Base-by-base conservation (phyloP, 2,888 invertebrate genomes). In the Nasonia oneida region DNA sequence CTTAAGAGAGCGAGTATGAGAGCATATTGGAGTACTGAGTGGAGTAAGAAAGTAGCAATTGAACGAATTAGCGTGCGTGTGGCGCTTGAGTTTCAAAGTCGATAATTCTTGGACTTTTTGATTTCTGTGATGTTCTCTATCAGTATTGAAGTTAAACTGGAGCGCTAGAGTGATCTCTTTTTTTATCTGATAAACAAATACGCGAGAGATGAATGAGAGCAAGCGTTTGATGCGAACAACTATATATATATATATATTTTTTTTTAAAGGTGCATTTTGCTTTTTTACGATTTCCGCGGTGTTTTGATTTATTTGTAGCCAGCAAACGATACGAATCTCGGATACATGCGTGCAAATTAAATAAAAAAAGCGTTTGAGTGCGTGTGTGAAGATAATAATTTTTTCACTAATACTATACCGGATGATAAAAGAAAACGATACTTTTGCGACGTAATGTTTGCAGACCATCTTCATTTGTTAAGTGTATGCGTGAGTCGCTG, bases 1-100 rank as follows among this genome's bases (percentile, higher is more conserved):
- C 86, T 87, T 82, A 86, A 86, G 84, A 75, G 87, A 88, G 85
- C 76, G 85, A 88, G 87, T 86, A 88, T 86, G 88, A 86, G 84
- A 82, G 87, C 78, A 85, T 78, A 85, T 79, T 83, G 83, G 87
- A 88, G 86, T 89, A 87, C 84, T 83, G 87, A 88, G 87, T 85
- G 89, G 23, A 67, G 67, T 87, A 89, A 87, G 87, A 87, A 86
- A 87, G 83, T 86, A 83, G 64, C 18, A 81, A n/a, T 47, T 86
- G 87, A 87, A 80, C 73, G 77, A 78, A 78, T 83, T 77, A 70
- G 74, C 75, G 85, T 83, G 78, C 75, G 87, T 85, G 83, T 74
- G 80, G 42, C 64, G 80, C 47, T 78, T 87, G 87, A 73, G 67
- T 78, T 83, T 81, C 39, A 78, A 75, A 78, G 47, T 76, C 53